Conservation (phyloP, 2,797 vertebrate species). For the Sebastes aleutianus region DNA sequence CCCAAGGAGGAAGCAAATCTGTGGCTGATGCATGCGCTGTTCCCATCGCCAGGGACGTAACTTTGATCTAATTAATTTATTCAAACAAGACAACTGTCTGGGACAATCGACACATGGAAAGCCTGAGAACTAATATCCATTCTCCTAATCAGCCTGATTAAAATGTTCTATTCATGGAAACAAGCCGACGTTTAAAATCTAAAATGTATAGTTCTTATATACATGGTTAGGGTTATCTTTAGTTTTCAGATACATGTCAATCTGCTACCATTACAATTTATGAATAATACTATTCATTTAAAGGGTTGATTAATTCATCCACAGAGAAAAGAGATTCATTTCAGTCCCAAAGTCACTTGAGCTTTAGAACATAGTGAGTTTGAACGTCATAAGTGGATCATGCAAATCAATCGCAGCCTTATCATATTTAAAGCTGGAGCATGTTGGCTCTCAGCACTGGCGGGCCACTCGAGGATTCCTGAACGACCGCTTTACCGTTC, state of each 20-base stretch:
- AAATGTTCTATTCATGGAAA: slow-evolving; percentile 44
- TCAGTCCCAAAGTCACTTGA: slow-evolving; percentile 3
- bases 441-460: slow-evolving; percentile 31
- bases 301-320: slow-evolving; percentile 4
- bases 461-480: slow-evolving; percentile 57
- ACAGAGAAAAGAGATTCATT: not conserved
- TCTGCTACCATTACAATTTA: not conserved
- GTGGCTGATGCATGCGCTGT: slow-evolving; percentile 28
- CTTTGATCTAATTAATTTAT: slow-evolving; percentile 59
- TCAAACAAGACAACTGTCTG: slow-evolving; percentile 51
- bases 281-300: not conserved
- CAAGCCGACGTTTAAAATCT: not conserved
- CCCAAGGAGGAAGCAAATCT: slow-evolving; percentile 42
- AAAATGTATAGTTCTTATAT: not conserved
- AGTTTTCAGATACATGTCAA: not conserved
- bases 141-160: slow-evolving; percentile 40
- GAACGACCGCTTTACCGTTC: slow-evolving; percentile 49
- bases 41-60: slow-evolving; percentile 24
- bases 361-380: slow-evolving; percentile 17
- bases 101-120: slow-evolving; percentile 32
- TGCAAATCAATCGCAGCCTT: slow-evolving; percentile 54
- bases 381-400: slow-evolving; percentile 50
- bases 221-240: not conserved
- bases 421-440: slow-evolving; percentile 44
- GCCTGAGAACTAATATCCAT: slow-evolving; percentile 23